A percentile compares a stretch with the other conserved stretches of the same genome.
Conservation (phyloP, 2,888 invertebrate genomes). For the Penaeus monodon region DNA sequence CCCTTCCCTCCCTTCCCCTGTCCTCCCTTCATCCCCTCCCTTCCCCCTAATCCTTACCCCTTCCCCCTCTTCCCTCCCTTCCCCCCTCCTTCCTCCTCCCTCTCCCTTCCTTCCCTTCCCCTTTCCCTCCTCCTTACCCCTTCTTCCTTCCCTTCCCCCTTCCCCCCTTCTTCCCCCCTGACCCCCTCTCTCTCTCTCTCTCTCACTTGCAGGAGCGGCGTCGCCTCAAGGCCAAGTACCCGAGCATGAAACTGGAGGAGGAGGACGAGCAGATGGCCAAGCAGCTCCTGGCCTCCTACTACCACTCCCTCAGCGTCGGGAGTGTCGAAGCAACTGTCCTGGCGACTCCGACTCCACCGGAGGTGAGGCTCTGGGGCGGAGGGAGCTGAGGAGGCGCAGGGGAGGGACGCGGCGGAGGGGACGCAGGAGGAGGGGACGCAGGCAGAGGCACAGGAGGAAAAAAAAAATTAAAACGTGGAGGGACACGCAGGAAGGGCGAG, state of each 20-base stretch:
- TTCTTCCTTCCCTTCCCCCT: not conserved
- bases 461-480: no score
- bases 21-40: no score
- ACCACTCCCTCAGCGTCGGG: slow-evolving; percentile 82
- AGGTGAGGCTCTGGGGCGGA: slow-evolving; percentile 52
- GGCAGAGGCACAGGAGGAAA: not conserved
- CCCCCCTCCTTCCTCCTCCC: not conserved
- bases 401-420: no score
- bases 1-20: no score
- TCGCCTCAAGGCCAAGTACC: slow-evolving; percentile 84
- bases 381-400: not conserved
- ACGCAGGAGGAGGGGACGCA: not conserved
- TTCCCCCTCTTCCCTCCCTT: not conserved
- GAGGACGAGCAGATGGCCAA: slow-evolving; percentile 83
- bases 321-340: slow-evolving; percentile 86
- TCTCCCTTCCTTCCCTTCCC: not conserved
- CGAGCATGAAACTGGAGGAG: slow-evolving; percentile 68
- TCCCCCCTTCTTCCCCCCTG: slow-evolving; percentile 38
- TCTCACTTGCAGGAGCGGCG: slow-evolving; percentile 79
- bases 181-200: not conserved
- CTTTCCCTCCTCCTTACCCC: not conserved
- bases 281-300: slow-evolving; percentile 85
- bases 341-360: slow-evolving; percentile 75
- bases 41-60: no score
- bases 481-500: no score